Evolutionary conservation across 2,888 invertebrate genomes (phyloP).

Genomic region (Lysandra bellargus): DNA sequence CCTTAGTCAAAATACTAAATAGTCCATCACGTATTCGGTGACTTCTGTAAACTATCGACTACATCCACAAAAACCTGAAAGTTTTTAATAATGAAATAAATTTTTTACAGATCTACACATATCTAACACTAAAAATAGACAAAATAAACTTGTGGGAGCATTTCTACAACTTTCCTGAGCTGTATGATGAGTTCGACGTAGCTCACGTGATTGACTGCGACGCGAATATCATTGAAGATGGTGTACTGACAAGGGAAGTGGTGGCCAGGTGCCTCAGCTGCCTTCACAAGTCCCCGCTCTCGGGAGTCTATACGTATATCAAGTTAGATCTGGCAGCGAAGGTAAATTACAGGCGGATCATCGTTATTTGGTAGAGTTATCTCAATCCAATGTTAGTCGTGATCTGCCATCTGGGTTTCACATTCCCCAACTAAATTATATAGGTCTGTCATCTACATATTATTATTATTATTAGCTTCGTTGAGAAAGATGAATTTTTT

Average conservation of each 20-base stretch:
- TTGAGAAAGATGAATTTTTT: too few relatives aligned
- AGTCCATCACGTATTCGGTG: too few relatives aligned
- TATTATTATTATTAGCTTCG: too few relatives aligned
- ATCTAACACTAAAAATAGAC: constrained; percentile 61
- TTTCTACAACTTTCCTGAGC: constrained; percentile 68
- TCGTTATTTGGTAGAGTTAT: too few relatives aligned
- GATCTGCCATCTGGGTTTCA: too few relatives aligned
- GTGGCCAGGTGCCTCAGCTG: constrained; percentile 76
- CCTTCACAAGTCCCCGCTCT: constrained; percentile 76
- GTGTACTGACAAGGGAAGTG: constrained; percentile 75
- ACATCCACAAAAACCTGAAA: too few relatives aligned
- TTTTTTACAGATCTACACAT: constrained; percentile 56
- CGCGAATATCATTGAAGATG: constrained; percentile 60
- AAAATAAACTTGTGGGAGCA: constrained; percentile 70
- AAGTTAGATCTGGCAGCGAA: constrained; percentile 75
- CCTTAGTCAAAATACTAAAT: too few relatives aligned
- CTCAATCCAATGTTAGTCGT: too few relatives aligned
- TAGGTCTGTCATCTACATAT: too few relatives aligned
- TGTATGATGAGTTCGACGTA: constrained; percentile 64
- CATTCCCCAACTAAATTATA: too few relatives aligned
- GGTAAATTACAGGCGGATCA: constrained; percentile 45
- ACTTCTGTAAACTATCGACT: too few relatives aligned
- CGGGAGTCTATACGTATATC: constrained; percentile 75
- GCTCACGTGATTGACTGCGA: constrained; percentile 52
- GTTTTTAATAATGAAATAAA: neutral